These are phyloP conservation scores for Paradoxurus hermaphroditus DNA, from an alignment of 2,113 vertebrate genomes.

Conservation along the genomic window DNA sequence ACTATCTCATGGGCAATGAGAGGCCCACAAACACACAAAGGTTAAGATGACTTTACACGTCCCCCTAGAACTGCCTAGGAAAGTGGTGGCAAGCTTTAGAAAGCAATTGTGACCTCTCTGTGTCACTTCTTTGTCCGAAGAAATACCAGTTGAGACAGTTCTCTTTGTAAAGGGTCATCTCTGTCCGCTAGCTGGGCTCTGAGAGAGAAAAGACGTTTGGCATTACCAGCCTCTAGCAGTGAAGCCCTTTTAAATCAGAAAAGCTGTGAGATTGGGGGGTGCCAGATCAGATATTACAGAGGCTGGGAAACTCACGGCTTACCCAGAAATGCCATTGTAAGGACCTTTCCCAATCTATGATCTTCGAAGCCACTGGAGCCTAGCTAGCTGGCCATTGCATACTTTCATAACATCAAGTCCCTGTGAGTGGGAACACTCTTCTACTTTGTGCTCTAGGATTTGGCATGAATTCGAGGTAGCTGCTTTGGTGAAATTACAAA, in stretches of 20 bases:
- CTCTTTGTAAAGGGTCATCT: slow-evolving; percentile 20
- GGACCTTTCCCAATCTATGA: neutral
- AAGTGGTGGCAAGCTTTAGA: neutral
- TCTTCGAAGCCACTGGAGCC: neutral
- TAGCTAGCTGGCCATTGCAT: neutral
- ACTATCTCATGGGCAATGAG: neutral
- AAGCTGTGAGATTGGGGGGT: neutral
- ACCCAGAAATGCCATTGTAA: neutral
- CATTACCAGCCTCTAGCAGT: neutral
- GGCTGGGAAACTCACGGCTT: neutral
- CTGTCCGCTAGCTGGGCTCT: neutral
- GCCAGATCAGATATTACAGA: neutral
- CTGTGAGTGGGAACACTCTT: neutral
- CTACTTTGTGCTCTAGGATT: neutral
- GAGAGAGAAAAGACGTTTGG: neutral
- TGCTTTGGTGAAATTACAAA: neutral
- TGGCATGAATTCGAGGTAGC: slow-evolving; percentile 15
- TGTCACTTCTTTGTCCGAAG: neutral
- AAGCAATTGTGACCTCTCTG: neutral
- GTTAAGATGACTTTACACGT: neutral
- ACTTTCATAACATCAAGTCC: neutral
- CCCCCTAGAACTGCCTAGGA: neutral
- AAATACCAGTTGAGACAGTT: neutral
- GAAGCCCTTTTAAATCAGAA: neutral
- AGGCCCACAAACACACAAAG: neutral